Evolutionary conservation across 1,140 invertebrate species (phyloP), one percentile per base, ranked within the genome.

Genomic region (Heliconius melpomene): DNA sequence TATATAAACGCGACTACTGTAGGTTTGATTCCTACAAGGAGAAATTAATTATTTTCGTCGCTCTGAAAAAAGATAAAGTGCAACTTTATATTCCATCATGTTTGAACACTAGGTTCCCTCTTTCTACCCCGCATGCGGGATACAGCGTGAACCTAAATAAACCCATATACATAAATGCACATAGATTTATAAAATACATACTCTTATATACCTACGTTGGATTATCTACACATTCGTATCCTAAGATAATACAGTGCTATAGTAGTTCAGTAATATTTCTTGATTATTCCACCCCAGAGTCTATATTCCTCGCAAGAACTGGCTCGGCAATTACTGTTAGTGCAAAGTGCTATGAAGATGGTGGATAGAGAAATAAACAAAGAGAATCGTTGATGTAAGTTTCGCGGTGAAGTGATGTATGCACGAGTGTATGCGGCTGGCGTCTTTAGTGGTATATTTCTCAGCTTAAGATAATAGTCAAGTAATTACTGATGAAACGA

Each of bases 241-340:
- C 60, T 26, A 29, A 66, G 60, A 66, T 66, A n/a, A 66, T 60
- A 60, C 29, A 66, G 23, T 13, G 60, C 23, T 26, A 71, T 46
- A 46, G 8, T n/a, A 66, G 13, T 32, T 40, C 60, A 74, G 74
- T 79, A 75, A 75, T 79, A 79, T 79, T 72, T 79, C 79, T 76
- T 76, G 79, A 79, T 76, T 79, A 79, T 79, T 23, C 60, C 36
- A 32, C 79, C 50, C 75, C 13, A 60, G 79, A 79, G 74, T 72
- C 32, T 79, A 66, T 66, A 66, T 40, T 40, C 74, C 79, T 76
- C 50, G 57, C 38, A 76, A 72, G 60, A 66, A 70, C 70, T 72
- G 78, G 74, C 74, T 29, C 79, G n/a, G 78, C 72, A 75, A 79
- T 79, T 74, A 79, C 79, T 79, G 70, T 79, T 79, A 75, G 79